Conservation (phyloP, 2,797 vertebrate species). For the Coilia nasus region DNA sequence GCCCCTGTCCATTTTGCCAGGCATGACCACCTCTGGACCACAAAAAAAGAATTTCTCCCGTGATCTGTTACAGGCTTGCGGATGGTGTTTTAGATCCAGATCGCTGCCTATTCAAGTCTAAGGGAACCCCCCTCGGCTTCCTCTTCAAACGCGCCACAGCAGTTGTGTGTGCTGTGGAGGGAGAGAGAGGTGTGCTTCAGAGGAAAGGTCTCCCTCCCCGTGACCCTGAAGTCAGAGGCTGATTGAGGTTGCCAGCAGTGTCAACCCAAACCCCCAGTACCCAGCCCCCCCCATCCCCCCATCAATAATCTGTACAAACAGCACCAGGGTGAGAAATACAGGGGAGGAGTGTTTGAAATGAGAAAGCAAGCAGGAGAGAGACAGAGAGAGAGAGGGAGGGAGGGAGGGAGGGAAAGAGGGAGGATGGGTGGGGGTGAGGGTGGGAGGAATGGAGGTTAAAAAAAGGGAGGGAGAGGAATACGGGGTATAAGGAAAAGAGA, state of each 20-base stretch:
- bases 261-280: too few species aligned
- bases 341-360: conserved; percentile 39
- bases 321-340: conserved; percentile 62
- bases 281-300: conserved; percentile 55
- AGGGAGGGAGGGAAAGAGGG: conserved; percentile 55
- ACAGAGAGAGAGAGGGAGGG: conserved; percentile 47
- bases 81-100: not conserved
- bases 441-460: conserved; percentile 54
- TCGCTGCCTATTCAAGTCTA: not conserved
- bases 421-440: conserved; percentile 54
- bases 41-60: not conserved
- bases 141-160: not conserved
- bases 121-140: not conserved
- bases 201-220: not conserved
- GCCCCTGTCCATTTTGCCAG: not conserved
- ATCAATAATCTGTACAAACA: conserved; percentile 67
- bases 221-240: conserved; percentile 13
- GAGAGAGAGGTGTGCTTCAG: not conserved
- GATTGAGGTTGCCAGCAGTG: conserved; percentile 44
- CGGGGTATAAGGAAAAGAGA: not conserved
- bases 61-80: not conserved
- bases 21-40: not conserved
- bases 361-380: conserved; percentile 45
- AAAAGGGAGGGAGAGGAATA: not conserved
- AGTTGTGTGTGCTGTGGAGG: not conserved